A percentile compares a stretch with the other conserved stretches of the same genome.
Evolutionary conservation across 2,797 vertebrate genomes (phyloP).

Genomic region (Anisognathus igniventris): DNA sequence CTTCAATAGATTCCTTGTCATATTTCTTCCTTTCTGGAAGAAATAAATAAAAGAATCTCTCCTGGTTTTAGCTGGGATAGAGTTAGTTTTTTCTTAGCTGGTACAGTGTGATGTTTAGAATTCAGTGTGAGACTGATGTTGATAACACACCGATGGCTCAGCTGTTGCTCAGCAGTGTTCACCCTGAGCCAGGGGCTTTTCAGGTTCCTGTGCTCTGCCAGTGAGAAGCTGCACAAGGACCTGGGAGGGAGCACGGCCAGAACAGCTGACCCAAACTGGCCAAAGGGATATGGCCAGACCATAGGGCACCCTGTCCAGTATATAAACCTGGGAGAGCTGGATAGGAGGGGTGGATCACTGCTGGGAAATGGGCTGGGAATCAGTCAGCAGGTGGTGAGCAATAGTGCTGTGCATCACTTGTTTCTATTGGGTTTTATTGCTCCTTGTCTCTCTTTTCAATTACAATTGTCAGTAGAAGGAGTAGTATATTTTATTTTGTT

Average conservation of each 20-base stretch:
- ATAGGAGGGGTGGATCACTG: accelerated
- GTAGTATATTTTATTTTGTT: neutral
- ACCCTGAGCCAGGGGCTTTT: neutral
- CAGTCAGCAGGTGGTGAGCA: neutral
- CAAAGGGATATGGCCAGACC: neutral
- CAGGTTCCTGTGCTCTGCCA: neutral
- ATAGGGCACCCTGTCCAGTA: accelerated
- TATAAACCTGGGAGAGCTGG: accelerated
- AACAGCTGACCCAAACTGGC: neutral
- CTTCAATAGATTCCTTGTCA: neutral
- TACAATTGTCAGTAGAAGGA: neutral
- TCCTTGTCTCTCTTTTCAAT: neutral
- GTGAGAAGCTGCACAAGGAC: neutral
- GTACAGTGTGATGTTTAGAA: neutral
- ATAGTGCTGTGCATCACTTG: neutral
- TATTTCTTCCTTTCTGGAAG: neutral
- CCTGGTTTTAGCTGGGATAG: neutral
- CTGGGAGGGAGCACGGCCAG: neutral
- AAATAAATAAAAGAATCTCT: neutral
- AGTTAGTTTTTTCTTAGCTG: neutral
- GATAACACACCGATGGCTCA: neutral
- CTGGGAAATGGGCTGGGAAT: neutral
- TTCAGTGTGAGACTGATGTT: neutral
- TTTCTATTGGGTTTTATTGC: neutral
- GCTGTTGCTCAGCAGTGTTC: neutral